Evolutionary conservation across 23 tunicate species (phyloP).

Genomic region (Pegea sp.): DNA sequence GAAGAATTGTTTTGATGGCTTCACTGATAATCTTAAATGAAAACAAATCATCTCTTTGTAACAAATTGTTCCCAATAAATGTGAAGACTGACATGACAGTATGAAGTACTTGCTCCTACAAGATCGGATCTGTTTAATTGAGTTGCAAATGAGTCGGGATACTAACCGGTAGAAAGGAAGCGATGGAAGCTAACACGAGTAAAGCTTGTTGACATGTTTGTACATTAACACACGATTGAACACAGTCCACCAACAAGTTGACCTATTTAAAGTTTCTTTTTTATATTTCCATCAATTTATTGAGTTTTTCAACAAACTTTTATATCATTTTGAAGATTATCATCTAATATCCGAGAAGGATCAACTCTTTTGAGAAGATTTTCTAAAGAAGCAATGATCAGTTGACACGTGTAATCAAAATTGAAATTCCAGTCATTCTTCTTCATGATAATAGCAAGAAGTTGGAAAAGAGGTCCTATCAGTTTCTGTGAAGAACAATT

Average conservation of each 20-base stretch:
- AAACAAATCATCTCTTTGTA: constrained; percentile 44
- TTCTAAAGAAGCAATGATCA: constrained; percentile 13
- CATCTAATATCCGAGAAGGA: too few relatives aligned
- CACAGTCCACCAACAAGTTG: constrained; percentile 29
- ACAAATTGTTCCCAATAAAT: constrained; percentile 42
- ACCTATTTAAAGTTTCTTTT: too few relatives aligned
- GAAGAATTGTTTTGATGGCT: constrained; percentile 29
- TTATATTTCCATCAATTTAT: too few relatives aligned
- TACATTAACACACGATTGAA: constrained; percentile 24
- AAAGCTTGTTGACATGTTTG: constrained; percentile 44
- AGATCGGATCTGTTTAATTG: too few relatives aligned
- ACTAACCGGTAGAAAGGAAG: constrained; percentile 28
- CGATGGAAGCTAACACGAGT: constrained; percentile 20
- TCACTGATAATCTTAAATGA: constrained; percentile 39
- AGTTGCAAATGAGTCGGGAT: too few relatives aligned
- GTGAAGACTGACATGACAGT: constrained; percentile 67
- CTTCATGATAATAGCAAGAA: constrained; percentile 4
- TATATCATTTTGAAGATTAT: too few relatives aligned
- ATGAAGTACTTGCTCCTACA: constrained; percentile 44
- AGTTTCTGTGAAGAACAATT: constrained; percentile 7
- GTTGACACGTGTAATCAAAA: constrained; percentile 13
- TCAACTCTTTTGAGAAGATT: constrained; percentile 11
- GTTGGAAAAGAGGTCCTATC: constrained; percentile 12
- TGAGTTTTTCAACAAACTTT: too few relatives aligned
- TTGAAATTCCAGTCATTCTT: constrained; percentile 1